Percentiles rank a stretch among this genome's conserved stretches.
Evolutionary conservation across 2,797 vertebrate genomes (phyloP).

Genomic region (Periparus ater): DNA sequence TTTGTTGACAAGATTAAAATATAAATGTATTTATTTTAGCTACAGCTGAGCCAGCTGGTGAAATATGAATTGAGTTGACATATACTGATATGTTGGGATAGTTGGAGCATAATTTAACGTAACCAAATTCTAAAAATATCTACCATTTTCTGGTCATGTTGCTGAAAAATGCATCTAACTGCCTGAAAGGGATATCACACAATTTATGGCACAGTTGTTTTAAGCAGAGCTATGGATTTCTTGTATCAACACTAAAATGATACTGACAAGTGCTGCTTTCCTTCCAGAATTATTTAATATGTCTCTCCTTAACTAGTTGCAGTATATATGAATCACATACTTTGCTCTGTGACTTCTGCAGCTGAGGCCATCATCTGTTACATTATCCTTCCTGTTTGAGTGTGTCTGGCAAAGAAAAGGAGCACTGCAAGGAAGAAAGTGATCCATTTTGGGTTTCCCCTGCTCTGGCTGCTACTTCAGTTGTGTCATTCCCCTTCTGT

Average conservation of each 20-base stretch:
- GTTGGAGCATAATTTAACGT: constrained; percentile 18
- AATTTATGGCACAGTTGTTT: neutral
- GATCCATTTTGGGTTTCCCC: constrained; percentile 6
- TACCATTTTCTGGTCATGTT: constrained; percentile 12
- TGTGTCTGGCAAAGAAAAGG: constrained; percentile 58
- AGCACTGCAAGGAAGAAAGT: constrained; percentile 10
- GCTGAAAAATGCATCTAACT: neutral
- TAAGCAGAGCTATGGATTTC: constrained; percentile 9
- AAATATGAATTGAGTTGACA: neutral
- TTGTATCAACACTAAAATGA: constrained; percentile 31
- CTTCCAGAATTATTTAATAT: constrained; percentile 49
- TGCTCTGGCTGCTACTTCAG: constrained; percentile 47
- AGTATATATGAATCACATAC: constrained; percentile 39
- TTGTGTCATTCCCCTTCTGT: constrained; percentile 41
- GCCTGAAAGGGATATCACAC: constrained; percentile 18
- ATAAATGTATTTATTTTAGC: neutral
- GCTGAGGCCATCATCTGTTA: constrained; percentile 28
- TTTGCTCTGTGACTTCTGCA: constrained; percentile 35
- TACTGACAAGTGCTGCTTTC: constrained; percentile 59
- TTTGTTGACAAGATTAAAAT: neutral
- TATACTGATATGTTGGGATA: constrained; percentile 10
- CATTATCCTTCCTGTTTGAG: constrained; percentile 63
- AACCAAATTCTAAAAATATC: constrained; percentile 48
- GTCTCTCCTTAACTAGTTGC: constrained; percentile 36
- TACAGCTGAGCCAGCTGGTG: neutral